Evolutionary conservation across 2,113 vertebrate species (phyloP), one percentile per base, ranked within the genome.

Genomic region (Amphiprion ocellaris): DNA sequence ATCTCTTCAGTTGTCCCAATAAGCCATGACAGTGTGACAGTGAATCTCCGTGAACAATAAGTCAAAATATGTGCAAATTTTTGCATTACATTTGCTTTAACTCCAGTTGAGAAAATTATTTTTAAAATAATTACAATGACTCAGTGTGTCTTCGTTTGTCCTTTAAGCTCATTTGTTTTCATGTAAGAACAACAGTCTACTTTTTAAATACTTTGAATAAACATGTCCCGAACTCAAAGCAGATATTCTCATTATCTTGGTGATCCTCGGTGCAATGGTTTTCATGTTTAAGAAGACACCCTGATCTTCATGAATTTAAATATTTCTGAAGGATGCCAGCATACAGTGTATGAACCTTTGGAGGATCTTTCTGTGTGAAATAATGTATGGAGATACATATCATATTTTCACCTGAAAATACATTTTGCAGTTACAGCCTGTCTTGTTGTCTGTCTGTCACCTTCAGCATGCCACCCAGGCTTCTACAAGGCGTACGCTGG

Each of bases 401-500:
- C 41, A 73, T 53, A 59, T 41, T 65, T 68, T 24, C 28, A 30
- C 28, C 52, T 50, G 5, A 63, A 5, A 0, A 0, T 9, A 26
- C 26, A 16, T 16, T 52, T 2, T 50, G 14, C 26, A 24, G 58
- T 83, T 28, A 80, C 61, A 14, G 50, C 4, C 23, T 58, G 3
- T 41, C 33, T 24, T 50, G 21, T 71, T 69, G 16, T 74, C 67
- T 80, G 62, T 91, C 10, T 75, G 64, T 77, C 75, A 30, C 90
- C 92, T 81, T 52, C 92, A 99, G 97, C 97, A 69, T 99, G 97
- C 87, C 95, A 93, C 54, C 95, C 96, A 66, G 97, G 97, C 86
- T 98, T 98, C 94, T 99, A 97, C 92, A 99, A 98, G 93, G 96
- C 97, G 1, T 97, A 97, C 90, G 96, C 97, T 73, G 97, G 97